These are phyloP conservation scores for Allacma fusca DNA, from an alignment of 2,888 invertebrate species.

Conservation along the genomic window DNA sequence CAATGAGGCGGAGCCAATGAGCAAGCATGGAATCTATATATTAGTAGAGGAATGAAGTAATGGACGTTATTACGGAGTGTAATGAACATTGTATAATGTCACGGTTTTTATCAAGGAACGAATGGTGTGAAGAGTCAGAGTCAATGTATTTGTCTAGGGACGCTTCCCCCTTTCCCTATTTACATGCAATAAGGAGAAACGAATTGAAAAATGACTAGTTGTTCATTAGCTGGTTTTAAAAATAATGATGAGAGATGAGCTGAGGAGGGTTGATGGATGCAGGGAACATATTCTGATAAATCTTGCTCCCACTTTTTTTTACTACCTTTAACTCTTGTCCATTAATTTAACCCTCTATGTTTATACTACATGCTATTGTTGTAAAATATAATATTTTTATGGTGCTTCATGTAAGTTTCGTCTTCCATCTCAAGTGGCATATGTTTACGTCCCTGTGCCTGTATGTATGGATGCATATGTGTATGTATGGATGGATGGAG, in stretches of 20 bases:
- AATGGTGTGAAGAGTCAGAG: neutral
- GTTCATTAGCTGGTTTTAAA: constrained; percentile 4
- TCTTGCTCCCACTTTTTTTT: neutral
- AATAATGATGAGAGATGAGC: neutral
- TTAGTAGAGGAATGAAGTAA: neutral
- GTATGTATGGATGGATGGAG: too few species aligned
- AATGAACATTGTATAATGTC: constrained; percentile 7
- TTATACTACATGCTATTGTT: too few species aligned
- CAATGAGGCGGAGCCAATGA: neutral
- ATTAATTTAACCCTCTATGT: too few species aligned
- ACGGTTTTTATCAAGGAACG: neutral
- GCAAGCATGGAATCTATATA: neutral
- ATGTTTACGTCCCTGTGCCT: too few species aligned
- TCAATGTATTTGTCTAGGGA: too few species aligned
- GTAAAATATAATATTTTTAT: too few species aligned
- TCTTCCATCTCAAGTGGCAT: too few species aligned
- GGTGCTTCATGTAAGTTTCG: too few species aligned
- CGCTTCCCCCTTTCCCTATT: neutral
- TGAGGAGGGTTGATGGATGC: neutral
- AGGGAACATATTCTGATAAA: neutral
- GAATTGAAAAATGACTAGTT: constrained; percentile 1
- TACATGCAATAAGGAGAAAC: constrained; percentile 14
- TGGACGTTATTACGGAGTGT: neutral
- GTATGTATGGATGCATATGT: too few species aligned
- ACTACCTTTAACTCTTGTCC: neutral